phyloP scores from a whole-genome alignment of 2,888 invertebrate species.

The Unio pictorum region DNA sequence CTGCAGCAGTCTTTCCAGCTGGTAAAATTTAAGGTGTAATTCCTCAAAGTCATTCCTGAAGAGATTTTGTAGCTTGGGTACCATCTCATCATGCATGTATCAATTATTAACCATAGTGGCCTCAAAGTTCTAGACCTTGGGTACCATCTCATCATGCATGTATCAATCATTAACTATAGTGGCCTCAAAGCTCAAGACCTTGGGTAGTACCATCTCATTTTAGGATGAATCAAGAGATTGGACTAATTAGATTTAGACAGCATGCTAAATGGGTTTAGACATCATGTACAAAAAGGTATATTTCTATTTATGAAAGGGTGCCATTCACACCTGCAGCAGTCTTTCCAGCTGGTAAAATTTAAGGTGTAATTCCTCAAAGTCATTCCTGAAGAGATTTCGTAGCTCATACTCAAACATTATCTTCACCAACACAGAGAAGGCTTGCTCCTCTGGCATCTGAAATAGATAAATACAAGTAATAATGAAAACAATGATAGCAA shows the following conservation, averaged over 20 bases:
- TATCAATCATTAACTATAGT: no score
- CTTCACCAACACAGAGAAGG: slow-evolving; percentile 95
- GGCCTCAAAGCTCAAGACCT: no score
- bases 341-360: slow-evolving; percentile 95
- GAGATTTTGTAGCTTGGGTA: slow-evolving; percentile 83
- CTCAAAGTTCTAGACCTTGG: no score
- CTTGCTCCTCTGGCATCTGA: slow-evolving; percentile 99
- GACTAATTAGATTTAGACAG: no score
- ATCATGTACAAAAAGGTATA: no score
- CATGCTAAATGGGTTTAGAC: no score
- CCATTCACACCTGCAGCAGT: slow-evolving; percentile 83
- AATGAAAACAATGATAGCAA: no score
- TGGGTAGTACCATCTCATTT: no score
- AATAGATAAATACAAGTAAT: slow-evolving; percentile 31
- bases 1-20: slow-evolving; percentile 93
- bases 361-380: slow-evolving; percentile 96
- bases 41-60: slow-evolving; percentile 98
- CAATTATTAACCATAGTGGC: no score
- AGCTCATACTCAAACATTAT: slow-evolving; percentile 97
- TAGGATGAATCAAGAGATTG: neutral
- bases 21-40: slow-evolving; percentile 93
- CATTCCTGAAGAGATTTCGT: slow-evolving; percentile 94
- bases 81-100: no score
- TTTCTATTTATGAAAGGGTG: no score
- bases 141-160: no score